Base-by-base conservation (phyloP, 1,140 invertebrate species). In the Drosophila novamexicana region DNA sequence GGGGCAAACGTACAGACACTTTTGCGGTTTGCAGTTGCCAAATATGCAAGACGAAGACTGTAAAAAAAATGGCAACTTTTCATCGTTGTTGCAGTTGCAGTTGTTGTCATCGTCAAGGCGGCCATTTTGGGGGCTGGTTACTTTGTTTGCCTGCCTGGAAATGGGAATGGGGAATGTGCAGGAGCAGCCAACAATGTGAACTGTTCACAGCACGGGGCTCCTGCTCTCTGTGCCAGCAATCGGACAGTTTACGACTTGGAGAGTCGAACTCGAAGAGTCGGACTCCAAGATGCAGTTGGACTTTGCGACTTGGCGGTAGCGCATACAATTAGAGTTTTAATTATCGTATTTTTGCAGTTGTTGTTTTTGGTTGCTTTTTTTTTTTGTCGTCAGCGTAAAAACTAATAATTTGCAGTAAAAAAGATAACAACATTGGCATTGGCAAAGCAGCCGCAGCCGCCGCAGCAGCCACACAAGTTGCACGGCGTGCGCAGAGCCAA, bases 361-460 rank as follows among this genome's bases (percentile, higher is more conserved):
- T 32, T 59, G 53, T 47, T 49, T 62, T 32, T 53, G 32, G 32
- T 45, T 65, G 50, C 16, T 62, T 16, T 42, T 70, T 63, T 70
- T 77, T 85, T 78, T 75, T 81, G 82, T 86, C 81, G 65, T 88
- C 83, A 74, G 79, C 75, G 72, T 76, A 79, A 84, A 88, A 80
- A 89, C 84, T 88, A 89, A 88, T 88, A 88, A 89, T 88, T 88
- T 88, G 83, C 84, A 83, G 83, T 88, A 88, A 88, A 88, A 77
- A 88, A 88, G 83, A 89, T 88, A 88, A 89, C 83, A 83, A 88
- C 77, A 80, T 77, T 83, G 84, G 65, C 74, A 74, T 74, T 89
- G 84, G 70, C 63, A 81, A 70, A 47, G 75, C 61, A 77, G 39
- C 61, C 37, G 59, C 64, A 36, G 75, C 61, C 73, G 39, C 61